Evolutionary conservation across 2,113 vertebrate species (phyloP).

Genomic region (Oncorhynchus keta): DNA sequence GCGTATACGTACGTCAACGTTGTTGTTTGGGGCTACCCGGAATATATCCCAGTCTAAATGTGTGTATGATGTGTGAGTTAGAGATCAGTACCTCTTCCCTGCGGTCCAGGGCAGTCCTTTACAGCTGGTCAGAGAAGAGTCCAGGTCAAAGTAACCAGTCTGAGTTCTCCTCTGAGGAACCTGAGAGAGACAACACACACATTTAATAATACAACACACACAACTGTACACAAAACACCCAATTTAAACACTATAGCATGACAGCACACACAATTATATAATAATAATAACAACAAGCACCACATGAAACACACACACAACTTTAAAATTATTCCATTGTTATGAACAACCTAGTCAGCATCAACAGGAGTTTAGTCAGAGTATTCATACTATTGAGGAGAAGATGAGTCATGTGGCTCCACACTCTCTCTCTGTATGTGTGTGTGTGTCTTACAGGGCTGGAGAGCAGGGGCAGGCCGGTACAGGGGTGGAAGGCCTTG

Average conservation of each 20-base stretch:
- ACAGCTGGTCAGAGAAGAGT: slow-evolving; percentile 84
- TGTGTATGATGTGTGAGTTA: background rate
- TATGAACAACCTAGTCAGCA: slow-evolving; percentile 17
- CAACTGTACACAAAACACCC: too few species aligned
- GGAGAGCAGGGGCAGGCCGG: slow-evolving; percentile 95
- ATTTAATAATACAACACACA: slow-evolving; percentile 21
- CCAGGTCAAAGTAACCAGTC: slow-evolving; percentile 95
- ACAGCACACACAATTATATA: background rate
- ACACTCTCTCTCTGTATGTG: background rate
- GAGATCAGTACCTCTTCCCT: slow-evolving; percentile 82
- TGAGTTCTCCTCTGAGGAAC: slow-evolving; percentile 96
- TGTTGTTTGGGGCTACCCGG: too few species aligned
- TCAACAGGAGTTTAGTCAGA: slow-evolving; percentile 40
- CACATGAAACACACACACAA: background rate
- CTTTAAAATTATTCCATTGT: background rate
- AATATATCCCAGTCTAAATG: too few species aligned
- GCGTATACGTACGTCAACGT: too few species aligned
- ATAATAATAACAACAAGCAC: background rate
- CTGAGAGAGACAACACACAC: slow-evolving; percentile 68
- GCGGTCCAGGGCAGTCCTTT: slow-evolving; percentile 83
- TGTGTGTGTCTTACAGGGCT: slow-evolving; percentile 84
- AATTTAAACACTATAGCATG: too few species aligned
- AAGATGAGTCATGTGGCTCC: slow-evolving; percentile 43
- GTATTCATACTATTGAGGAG: slow-evolving; percentile 16
- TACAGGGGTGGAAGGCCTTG: slow-evolving; percentile 95